Evolutionary conservation across 2,113 vertebrate species (phyloP), one percentile per base, ranked within the genome.

Genomic region (Fulica atra): DNA sequence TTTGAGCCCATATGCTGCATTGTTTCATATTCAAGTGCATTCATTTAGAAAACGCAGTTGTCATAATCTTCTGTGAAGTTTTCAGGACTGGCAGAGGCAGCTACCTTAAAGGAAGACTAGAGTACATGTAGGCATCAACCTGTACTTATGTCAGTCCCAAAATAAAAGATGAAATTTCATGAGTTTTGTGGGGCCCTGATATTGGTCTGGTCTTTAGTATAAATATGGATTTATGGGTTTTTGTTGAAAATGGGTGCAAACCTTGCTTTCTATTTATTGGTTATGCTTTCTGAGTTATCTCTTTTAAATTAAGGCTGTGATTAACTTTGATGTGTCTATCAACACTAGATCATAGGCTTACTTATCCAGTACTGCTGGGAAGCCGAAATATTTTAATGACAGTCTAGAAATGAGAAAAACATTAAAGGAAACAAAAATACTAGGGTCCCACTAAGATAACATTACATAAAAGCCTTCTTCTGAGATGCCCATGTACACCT

Each of bases 321-420:
- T 93, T 86, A 95, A 93, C 94, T 96, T 96, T 95, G 92, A 94
- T 92, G 88, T 94, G 94, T 86, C 95, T 95, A 81, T 95, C 94
- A 96, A 40, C 23, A 44, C 33, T 42, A 84, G 80, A 96, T 95
- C 96, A 95, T 13, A 95, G 80, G 29, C 91, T 68, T 78, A 66
- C 40, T 93, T 85, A 83, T 63, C 86, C 64, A 88, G 42, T 73
- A 74, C 42, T 68, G 33, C 88, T 90, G 60, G 69, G 72, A 93
- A 96, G 77, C 53, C 84, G 56, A 95, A 94, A 86, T 95, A 74
- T 81, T 95, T 93, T 92, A 94, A 95, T 81, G 60, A 81, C 77
- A 93, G 82, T 68, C 76, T 81, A 81, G 60, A 91, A 92, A 95
- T 66, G 69, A 78, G 72, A 81, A 91, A 86, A 88, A 81, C 13